Percentiles rank a stretch among this genome's conserved stretches.
phyloP scores from a whole-genome alignment of 2,113 vertebrate species.

The Silurus asotus region DNA sequence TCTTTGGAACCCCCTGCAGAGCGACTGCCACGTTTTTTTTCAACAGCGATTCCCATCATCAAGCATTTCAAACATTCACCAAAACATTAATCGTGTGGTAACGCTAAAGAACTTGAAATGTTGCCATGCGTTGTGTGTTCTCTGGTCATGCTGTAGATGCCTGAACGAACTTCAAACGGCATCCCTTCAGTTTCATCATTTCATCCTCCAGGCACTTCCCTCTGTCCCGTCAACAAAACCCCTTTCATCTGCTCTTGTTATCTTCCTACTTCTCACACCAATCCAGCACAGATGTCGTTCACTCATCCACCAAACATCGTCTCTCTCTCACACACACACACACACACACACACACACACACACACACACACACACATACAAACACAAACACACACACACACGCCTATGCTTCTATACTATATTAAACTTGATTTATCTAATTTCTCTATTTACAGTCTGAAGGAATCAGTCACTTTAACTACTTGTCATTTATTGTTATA shows the following conservation, averaged over 20 bases:
- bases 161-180: not conserved
- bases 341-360: not conserved
- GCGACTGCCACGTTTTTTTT: not conserved
- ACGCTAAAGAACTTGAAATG: not conserved
- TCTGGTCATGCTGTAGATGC: not conserved
- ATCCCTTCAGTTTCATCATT: slow-evolving; percentile 16
- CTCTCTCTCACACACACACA: not conserved
- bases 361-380: not conserved
- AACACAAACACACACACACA: not conserved
- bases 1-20: not conserved
- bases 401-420: not conserved
- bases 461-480: not conserved
- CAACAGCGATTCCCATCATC: not conserved
- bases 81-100: too few species aligned
- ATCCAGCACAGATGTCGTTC: slow-evolving; percentile 8
- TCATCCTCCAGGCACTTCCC: not conserved
- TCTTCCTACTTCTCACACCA: slow-evolving; percentile 22
- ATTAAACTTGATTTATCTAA: not conserved
- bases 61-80: not conserved
- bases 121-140: not conserved
- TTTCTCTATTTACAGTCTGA: not conserved
- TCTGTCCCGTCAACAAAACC: not conserved
- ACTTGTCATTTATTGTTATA: not conserved
- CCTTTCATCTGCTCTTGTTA: slow-evolving; percentile 44
- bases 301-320: not conserved